Evolutionary conservation across 2,888 invertebrate species (phyloP).

Genomic region (Acanthosepion pharaonis): DNA sequence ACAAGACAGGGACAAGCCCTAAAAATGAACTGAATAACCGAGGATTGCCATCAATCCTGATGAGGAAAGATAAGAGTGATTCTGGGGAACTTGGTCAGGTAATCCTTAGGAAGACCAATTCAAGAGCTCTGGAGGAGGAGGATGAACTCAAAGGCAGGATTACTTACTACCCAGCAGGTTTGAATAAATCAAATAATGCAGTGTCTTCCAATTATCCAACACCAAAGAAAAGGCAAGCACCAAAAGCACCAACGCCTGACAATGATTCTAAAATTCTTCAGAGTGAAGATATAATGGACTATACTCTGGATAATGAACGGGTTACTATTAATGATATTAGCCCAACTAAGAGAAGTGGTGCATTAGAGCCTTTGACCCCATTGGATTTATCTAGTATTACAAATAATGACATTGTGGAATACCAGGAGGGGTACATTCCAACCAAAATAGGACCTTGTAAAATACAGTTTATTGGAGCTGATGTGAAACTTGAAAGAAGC

Average conservation of each 20-base stretch:
- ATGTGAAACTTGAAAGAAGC: conserved; percentile 39
- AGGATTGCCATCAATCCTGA: conserved; percentile 41
- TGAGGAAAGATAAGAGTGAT: conserved; percentile 37
- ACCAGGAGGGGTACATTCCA: conserved; percentile 44
- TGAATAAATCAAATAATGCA: conserved; percentile 16
- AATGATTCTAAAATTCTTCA: background rate
- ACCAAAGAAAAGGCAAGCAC: conserved; percentile 38
- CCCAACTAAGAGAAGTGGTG: background rate
- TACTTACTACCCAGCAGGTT: conserved; percentile 46
- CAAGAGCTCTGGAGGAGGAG: conserved; percentile 36
- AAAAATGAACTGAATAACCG: conserved; percentile 39
- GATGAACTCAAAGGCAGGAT: conserved; percentile 45
- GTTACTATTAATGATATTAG: background rate
- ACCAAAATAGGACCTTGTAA: conserved; percentile 45
- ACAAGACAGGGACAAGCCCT: background rate
- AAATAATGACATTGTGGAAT: conserved; percentile 36
- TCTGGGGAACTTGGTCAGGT: conserved; percentile 45
- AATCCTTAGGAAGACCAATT: background rate
- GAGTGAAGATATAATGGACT: conserved; percentile 18
- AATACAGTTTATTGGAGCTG: conserved; percentile 42
- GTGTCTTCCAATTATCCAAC: conserved; percentile 37
- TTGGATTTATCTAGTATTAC: conserved; percentile 43
- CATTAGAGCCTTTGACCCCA: background rate
- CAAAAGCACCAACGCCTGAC: background rate
- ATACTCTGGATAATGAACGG: conserved; percentile 36